Percentiles rank a stretch among this genome's conserved stretches.
These are phyloP conservation scores for Lonchura striata DNA, from an alignment of 2,113 vertebrate genomes.

Conservation along the genomic window DNA sequence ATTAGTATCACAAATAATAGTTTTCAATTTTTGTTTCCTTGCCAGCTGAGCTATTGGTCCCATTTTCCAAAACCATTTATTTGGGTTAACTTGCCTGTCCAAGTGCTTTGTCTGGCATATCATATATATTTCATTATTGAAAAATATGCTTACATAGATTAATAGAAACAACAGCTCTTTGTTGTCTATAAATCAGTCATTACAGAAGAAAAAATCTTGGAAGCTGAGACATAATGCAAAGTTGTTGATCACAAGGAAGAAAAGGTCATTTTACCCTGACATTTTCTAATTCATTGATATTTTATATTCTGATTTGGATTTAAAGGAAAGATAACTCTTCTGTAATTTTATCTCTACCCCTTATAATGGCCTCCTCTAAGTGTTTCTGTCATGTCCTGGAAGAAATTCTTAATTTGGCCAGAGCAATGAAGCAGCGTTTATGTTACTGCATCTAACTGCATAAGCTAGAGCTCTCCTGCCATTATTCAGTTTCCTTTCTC, in stretches of 20 bases:
- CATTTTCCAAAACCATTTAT: not conserved
- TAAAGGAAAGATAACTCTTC: not conserved
- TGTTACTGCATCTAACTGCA: not conserved
- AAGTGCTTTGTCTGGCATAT: not conserved
- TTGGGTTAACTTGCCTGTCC: not conserved
- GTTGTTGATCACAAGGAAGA: not conserved
- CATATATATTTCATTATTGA: not conserved
- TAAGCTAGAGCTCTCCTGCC: not conserved
- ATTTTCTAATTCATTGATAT: not conserved
- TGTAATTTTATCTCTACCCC: not conserved
- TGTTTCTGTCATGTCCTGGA: not conserved
- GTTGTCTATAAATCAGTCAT: not conserved
- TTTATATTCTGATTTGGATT: not conserved
- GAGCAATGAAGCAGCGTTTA: not conserved
- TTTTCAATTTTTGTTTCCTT: not conserved
- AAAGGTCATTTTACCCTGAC: not conserved
- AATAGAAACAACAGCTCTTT: not conserved
- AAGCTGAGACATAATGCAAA: not conserved
- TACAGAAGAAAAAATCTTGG: not conserved
- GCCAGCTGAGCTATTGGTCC: not conserved
- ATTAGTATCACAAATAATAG: not conserved
- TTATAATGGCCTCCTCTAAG: not conserved
- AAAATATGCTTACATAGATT: not conserved
- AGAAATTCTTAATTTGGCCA: not conserved
- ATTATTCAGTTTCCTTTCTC: not conserved